Percentiles rank a stretch among this genome's conserved stretches.
Evolutionary conservation across 23 tunicate species (phyloP).

Genomic region (Diplosoma virens): DNA sequence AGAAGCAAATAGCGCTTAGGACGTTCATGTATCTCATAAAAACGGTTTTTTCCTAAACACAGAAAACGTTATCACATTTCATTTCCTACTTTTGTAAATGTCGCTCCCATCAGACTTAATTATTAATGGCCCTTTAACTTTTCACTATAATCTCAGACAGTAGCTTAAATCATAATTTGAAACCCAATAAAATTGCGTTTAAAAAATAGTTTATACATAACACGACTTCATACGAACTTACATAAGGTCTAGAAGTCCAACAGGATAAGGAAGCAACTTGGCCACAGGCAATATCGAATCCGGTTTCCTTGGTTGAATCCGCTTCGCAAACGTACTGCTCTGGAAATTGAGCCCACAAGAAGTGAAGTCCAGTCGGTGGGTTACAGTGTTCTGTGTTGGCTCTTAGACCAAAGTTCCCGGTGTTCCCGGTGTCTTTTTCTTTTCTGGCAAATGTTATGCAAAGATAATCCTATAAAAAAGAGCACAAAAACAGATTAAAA

Average conservation of each 20-base stretch:
- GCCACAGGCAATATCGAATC: background rate
- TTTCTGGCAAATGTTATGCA: too few relatives aligned
- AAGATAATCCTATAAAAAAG: too few relatives aligned
- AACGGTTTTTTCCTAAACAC: conserved; percentile 32
- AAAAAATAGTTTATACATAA: background rate
- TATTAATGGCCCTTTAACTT: too few relatives aligned
- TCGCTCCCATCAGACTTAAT: too few relatives aligned
- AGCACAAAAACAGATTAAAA: background rate
- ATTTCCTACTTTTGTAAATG: too few relatives aligned
- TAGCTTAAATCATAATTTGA: background rate
- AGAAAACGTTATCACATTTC: background rate
- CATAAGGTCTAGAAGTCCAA: conserved; percentile 17
- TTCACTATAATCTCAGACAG: background rate
- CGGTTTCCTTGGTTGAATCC: background rate
- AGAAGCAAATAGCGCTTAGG: conserved; percentile 27
- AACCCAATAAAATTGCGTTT: background rate
- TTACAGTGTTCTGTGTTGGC: background rate
- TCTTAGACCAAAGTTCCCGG: background rate
- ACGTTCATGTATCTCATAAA: conserved; percentile 40
- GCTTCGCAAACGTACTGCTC: background rate
- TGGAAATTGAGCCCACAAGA: conserved; percentile 16
- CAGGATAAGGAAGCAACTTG: conserved; percentile 6
- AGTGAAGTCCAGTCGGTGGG: conserved; percentile 1
- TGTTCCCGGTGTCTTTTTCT: too few relatives aligned
- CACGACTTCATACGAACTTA: background rate